Evolutionary conservation across 2,113 vertebrate genomes (phyloP).

Genomic region (Dromaius novaehollandiae): DNA sequence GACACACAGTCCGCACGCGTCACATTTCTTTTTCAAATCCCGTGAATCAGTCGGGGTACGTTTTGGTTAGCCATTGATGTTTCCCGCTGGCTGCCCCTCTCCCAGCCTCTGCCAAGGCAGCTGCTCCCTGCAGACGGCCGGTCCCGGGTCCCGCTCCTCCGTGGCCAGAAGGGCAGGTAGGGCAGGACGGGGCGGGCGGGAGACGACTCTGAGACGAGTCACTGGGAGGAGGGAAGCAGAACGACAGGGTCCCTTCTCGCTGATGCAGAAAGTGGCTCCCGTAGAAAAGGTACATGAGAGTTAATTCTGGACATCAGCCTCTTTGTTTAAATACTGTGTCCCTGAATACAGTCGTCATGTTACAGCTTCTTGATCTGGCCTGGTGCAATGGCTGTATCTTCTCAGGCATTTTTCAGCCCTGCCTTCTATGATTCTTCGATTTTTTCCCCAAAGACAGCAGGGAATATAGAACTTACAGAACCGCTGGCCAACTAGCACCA

Average conservation of each 20-base stretch:
- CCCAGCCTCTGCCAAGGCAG: neutral
- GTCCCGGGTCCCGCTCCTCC: too few species aligned
- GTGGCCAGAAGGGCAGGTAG: too few species aligned
- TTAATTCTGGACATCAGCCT: too few species aligned
- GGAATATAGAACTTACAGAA: neutral
- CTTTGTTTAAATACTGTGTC: neutral
- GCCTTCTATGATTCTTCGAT: neutral
- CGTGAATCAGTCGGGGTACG: neutral
- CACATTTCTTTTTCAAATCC: too few species aligned
- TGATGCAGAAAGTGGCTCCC: neutral
- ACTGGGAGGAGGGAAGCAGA: neutral
- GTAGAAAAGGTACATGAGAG: neutral
- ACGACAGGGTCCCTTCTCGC: too few species aligned
- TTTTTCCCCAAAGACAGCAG: neutral
- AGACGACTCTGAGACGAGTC: neutral
- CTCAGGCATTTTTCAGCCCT: neutral
- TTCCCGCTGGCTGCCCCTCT: neutral
- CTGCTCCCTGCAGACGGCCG: neutral
- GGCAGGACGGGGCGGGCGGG: neutral
- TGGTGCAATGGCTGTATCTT: neutral
- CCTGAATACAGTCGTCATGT: too few species aligned
- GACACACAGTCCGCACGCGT: neutral
- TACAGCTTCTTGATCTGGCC: neutral
- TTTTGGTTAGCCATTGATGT: neutral
- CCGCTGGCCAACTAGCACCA: fast-evolving